These are phyloP conservation scores for Petrocephalus sullivani DNA, from an alignment of 2,797 vertebrate genomes.

Conservation along the genomic window DNA sequence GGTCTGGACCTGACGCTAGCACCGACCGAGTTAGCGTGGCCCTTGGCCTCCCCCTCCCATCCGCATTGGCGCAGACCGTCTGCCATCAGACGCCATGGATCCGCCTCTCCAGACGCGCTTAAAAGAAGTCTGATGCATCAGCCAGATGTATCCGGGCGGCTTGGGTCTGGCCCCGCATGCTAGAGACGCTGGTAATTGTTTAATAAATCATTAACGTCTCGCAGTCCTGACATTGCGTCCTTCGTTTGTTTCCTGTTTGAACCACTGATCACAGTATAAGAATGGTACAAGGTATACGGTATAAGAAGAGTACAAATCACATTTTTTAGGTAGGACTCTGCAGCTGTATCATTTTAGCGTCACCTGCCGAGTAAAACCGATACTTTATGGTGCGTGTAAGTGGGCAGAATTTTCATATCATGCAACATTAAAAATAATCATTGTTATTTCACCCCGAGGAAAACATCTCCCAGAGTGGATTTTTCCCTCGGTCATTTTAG, in stretches of 20 bases:
- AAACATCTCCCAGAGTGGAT: background rate
- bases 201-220: background rate
- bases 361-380: background rate
- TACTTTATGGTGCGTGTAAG: background rate
- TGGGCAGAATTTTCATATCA: background rate
- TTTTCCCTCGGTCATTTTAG: background rate
- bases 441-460: background rate
- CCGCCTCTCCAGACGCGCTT: slow-evolving; percentile 14
- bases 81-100: background rate
- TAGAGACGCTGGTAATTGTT: background rate
- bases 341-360: background rate
- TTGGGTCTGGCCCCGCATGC: background rate
- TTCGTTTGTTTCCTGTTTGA: background rate
- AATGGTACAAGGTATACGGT: background rate
- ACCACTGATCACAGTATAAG: background rate
- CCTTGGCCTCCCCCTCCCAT: background rate
- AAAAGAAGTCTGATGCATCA: slow-evolving; percentile 36
- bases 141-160: slow-evolving; percentile 40
- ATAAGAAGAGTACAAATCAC: background rate
- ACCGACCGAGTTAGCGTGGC: background rate
- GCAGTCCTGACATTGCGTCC: background rate
- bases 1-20: background rate
- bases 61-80: background rate
- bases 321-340: background rate
- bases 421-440: slow-evolving; percentile 15